Base-by-base conservation (phyloP, 1,140 invertebrate species). In the Lucilia cuprina region DNA sequence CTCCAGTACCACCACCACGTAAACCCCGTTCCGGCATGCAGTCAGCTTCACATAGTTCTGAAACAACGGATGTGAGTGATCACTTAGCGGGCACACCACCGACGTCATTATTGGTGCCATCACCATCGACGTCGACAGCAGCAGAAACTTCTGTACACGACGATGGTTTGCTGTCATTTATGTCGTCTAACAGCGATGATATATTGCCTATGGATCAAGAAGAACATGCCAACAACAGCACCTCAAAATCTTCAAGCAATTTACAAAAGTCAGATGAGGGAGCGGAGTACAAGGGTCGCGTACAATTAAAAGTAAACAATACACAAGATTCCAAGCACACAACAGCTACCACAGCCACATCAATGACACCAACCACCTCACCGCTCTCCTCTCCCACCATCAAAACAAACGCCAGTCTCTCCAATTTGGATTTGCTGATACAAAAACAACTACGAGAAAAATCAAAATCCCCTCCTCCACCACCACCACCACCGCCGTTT, bases 321-420 rank as follows among this genome's bases (percentile, higher is more conserved):
- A 21, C 49, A 8, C 34, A n/a, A 34, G 19, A 78, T 47, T 55
- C 47, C 77, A 65, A 50, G 41, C 41, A n/a, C 47, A 74, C 34
- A 60, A 80, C 21, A 83, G 84, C 7, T 47, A 83, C 70, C 83
- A 14, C 83, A 83, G n/a, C n/a, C n/a, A n/a, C n/a, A n/a, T 14
- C 19, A 83, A n/a, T 41, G 65, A 82, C 50, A 83, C 87, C 25
- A 85, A 41, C 35, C 3, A 84, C 70, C 86, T 86, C 78, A 84
- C 86, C 34, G 82, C 88, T 83, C 86, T 86, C 78, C 65, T 89
- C 70, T 87, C 87, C 60, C 86, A 87, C 74, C 88, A 74, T 87
- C 90, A 21, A 87, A 87, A 82, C 90, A 21, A 91, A 91, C 84
- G 87, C 89, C 35, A 91, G 88, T 90, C 87, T 90, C 86, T 91